Base-by-base conservation (phyloP, 2,888 invertebrate species). In the Theretra japonica region DNA sequence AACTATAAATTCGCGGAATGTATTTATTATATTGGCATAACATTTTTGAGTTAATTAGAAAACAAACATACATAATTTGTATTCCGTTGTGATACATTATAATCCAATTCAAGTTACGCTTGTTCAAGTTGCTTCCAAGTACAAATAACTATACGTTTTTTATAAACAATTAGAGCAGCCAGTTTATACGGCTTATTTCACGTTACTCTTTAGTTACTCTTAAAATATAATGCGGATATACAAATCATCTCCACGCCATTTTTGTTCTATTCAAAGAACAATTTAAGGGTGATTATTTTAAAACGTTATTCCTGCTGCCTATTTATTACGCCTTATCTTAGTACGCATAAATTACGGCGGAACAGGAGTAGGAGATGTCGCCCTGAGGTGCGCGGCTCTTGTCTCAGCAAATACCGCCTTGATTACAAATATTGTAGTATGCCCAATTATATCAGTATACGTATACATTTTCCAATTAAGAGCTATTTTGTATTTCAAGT, bases 281-380 rank as follows among this genome's bases (percentile, higher is more conserved):
- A 86, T 85, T 85, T 82, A 81, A 80, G 80, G 83, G 84, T 80
- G 83, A 87, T 88, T 85, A 88, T 87, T 88, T 86, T 83, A 84
- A 85, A 87, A 83, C 83, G 82, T 83, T 87, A 86, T 85, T 86
- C 80, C 83, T 82, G 80, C 77, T 79, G 81, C 86, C 85, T 87
- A 86, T 87, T 87, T 87, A 88, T 86, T 80, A 86, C 82, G 76
- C 75, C 82, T 88, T 88, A 88, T 88, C 88, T 87, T 73, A 78
- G 76, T 79, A 80, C 77, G 80, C 83, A 86, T 88, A 84, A 88
- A 88, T 88, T 87, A 80, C 78, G 79, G 74, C 72, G 73, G 53
- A 79, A 78, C 80, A 79, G 77, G 79, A 77, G 72, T 75, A 65
- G 73, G 73, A 70, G 70, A 75, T 78, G 78, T 76, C 75, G 77